Percentiles rank a stretch among this genome's conserved stretches.
These are phyloP conservation scores for Polymixis lichenea DNA, from an alignment of 2,888 invertebrate genomes.

Conservation along the genomic window DNA sequence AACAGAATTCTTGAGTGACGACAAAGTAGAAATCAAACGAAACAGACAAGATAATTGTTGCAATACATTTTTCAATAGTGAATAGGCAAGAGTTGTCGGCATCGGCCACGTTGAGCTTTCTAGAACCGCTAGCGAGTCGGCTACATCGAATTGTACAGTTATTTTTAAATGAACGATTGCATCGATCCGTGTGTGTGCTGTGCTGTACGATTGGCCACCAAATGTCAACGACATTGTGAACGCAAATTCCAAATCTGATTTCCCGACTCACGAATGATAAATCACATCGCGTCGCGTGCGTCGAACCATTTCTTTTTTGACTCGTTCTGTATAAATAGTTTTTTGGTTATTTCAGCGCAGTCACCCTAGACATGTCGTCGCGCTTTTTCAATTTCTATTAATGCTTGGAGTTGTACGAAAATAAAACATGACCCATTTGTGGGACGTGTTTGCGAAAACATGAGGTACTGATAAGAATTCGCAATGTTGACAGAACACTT, in stretches of 20 bases:
- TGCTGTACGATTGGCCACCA: slow-evolving; percentile 73
- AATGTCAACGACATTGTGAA: slow-evolving; percentile 86
- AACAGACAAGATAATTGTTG: slow-evolving; percentile 70
- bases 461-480: slow-evolving; percentile 83
- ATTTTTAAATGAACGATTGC: slow-evolving; percentile 70
- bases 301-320: slow-evolving; percentile 81
- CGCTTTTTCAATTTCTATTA: slow-evolving; percentile 72
- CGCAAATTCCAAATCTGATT: slow-evolving; percentile 82
- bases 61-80: slow-evolving; percentile 70
- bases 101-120: slow-evolving; percentile 66
- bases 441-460: slow-evolving; percentile 81
- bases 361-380: slow-evolving; percentile 79
- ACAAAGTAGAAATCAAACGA: slow-evolving; percentile 71
- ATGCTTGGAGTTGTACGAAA: slow-evolving; percentile 75
- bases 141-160: slow-evolving; percentile 69
- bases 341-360: slow-evolving; percentile 74
- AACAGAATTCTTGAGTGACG: slow-evolving; percentile 72
- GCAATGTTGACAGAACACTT: slow-evolving; percentile 85
- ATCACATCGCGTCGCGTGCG: slow-evolving; percentile 85
- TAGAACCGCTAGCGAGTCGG: slow-evolving; percentile 63
- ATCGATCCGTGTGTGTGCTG: slow-evolving; percentile 59
- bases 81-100: slow-evolving; percentile 66
- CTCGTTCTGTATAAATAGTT: slow-evolving; percentile 74
- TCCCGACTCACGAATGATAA: slow-evolving; percentile 82
- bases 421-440: slow-evolving; percentile 85